These are phyloP conservation scores for Hylaea fasciaria DNA, from an alignment of 2,888 invertebrate species.

Conservation along the genomic window DNA sequence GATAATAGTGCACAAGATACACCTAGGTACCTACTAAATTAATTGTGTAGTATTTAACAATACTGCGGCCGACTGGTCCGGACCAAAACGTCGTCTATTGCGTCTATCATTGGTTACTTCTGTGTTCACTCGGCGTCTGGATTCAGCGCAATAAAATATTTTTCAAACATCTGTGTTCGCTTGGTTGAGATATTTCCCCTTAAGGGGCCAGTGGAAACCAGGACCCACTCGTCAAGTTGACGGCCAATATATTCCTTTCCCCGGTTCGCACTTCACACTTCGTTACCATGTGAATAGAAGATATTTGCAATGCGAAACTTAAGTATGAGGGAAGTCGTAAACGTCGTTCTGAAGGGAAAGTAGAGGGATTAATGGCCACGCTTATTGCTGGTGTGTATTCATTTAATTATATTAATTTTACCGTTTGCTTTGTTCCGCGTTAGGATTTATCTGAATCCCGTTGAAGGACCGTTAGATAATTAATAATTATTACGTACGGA, in stretches of 20 bases:
- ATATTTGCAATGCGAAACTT: slow-evolving; percentile 51
- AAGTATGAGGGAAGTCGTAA: slow-evolving; percentile 56
- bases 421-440: slow-evolving; percentile 30
- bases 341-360: slow-evolving; percentile 52
- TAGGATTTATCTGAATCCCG: slow-evolving; percentile 26
- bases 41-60: too few species aligned
- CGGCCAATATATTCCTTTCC: slow-evolving; percentile 36
- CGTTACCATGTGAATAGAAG: slow-evolving; percentile 53
- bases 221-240: slow-evolving; percentile 31
- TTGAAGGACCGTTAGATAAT: background rate
- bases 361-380: slow-evolving; percentile 51
- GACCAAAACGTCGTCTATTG: too few species aligned
- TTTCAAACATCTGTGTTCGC: too few species aligned
- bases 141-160: too few species aligned
- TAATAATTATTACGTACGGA: background rate
- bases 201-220: slow-evolving; percentile 12
- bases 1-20: too few species aligned
- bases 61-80: too few species aligned
- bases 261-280: slow-evolving; percentile 53
- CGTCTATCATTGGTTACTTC: too few species aligned
- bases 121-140: too few species aligned
- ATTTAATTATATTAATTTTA: slow-evolving; percentile 38
- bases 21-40: too few species aligned
- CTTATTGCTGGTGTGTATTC: slow-evolving; percentile 44
- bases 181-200: too few species aligned